Evolutionary conservation across 1,140 invertebrate genomes (phyloP).

Genomic region (Stegodyphus mimosarum): DNA sequence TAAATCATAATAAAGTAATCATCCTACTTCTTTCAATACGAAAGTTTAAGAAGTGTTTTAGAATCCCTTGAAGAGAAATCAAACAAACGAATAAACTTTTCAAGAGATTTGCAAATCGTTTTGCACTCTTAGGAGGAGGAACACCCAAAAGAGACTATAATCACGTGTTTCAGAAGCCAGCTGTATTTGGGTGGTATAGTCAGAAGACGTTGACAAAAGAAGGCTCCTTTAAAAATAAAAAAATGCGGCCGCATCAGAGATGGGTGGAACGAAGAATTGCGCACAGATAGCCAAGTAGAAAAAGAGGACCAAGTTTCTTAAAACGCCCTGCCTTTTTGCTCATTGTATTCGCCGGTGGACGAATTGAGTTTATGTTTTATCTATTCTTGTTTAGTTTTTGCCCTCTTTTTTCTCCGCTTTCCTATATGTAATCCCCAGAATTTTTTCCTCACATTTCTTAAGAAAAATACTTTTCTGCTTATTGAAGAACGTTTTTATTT

Average conservation of each 20-base stretch:
- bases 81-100: no score
- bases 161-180: slow-evolving; percentile 40
- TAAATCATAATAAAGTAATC: slow-evolving; percentile 11
- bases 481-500: slow-evolving; percentile 1
- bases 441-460: slow-evolving; percentile 11
- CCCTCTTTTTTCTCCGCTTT: not conserved
- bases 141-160: slow-evolving; percentile 32
- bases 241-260: not conserved
- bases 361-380: slow-evolving; percentile 12
- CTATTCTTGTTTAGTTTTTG: not conserved
- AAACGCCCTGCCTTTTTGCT: slow-evolving; percentile 37
- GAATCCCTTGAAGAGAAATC: no score
- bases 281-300: not conserved
- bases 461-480: slow-evolving; percentile 25
- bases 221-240: slow-evolving; percentile 5
- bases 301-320: slow-evolving; percentile 1
- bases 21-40: not conserved
- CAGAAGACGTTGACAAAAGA: slow-evolving; percentile 14
- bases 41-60: slow-evolving; percentile 13
- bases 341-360: slow-evolving; percentile 15
- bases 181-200: slow-evolving; percentile 51
- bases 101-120: slow-evolving; percentile 12
- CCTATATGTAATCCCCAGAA: no score
- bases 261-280: slow-evolving; percentile 34
- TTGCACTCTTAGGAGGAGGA: slow-evolving; percentile 14